Evolutionary conservation across 2,797 vertebrate genomes (phyloP).

Genomic region (Diplodus sargus): DNA sequence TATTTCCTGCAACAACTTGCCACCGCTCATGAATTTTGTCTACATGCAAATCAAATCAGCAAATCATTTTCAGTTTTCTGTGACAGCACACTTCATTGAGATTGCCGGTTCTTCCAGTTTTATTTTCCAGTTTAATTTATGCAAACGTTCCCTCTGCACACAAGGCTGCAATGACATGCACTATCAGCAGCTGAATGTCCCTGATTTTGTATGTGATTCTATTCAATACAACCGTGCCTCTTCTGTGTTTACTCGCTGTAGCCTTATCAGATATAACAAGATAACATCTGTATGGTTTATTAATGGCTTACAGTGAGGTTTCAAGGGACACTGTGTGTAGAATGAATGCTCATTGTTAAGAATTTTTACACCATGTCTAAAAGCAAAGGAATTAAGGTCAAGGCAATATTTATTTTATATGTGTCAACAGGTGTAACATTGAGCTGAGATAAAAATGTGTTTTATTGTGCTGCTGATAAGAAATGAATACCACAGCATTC

Average conservation of each 20-base stretch:
- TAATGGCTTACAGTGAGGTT: constrained; percentile 6
- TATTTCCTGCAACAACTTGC: not conserved
- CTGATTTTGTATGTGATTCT: constrained; percentile 9
- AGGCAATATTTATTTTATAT: not conserved
- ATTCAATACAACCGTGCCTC: constrained; percentile 24
- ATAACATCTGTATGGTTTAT: constrained; percentile 41
- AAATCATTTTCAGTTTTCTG: not conserved
- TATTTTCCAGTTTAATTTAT: not conserved
- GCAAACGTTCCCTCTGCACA: not conserved
- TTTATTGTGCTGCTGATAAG: constrained; percentile 16
- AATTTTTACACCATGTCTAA: not conserved
- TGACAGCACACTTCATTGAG: not conserved
- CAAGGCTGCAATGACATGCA: not conserved
- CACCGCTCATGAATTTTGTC: not conserved
- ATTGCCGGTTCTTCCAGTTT: not conserved
- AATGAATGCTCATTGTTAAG: constrained; percentile 40
- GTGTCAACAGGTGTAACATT: not conserved
- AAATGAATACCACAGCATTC: constrained; percentile 13
- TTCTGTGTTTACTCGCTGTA: constrained; percentile 24
- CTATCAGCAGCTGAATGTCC: constrained; percentile 27
- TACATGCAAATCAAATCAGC: constrained; percentile 1
- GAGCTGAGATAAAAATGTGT: not conserved
- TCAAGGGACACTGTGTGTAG: not conserved
- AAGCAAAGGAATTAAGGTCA: not conserved
- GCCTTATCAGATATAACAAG: constrained; percentile 42